A percentile compares a stretch with the other conserved stretches of the same genome.
Evolutionary conservation across 2,888 invertebrate genomes (phyloP).

Genomic region (Sepiola atlantica): DNA sequence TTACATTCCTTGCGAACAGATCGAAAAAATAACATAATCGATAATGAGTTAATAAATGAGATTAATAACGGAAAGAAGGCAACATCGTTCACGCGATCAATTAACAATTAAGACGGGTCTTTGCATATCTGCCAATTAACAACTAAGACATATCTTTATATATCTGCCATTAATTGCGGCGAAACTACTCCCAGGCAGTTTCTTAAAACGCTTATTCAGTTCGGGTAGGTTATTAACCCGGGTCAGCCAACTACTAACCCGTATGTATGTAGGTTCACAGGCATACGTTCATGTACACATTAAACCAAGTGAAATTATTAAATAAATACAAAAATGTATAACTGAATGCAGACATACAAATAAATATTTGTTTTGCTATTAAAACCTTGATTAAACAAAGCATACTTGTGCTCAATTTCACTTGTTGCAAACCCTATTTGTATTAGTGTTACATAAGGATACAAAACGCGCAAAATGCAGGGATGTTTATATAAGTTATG

Average conservation of each 20-base stretch:
- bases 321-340: too few relatives aligned
- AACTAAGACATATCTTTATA: neutral
- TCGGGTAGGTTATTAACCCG: neutral
- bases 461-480: too few relatives aligned
- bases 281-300: too few relatives aligned
- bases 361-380: too few relatives aligned
- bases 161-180: neutral
- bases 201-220: neutral
- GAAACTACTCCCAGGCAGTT: neutral
- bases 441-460: too few relatives aligned
- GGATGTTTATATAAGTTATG: too few relatives aligned
- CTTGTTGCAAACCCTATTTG: too few relatives aligned
- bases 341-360: too few relatives aligned
- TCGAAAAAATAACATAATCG: neutral
- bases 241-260: neutral
- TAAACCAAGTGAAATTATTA: too few relatives aligned
- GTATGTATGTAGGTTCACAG: neutral
- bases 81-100: conserved; percentile 1
- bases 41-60: neutral
- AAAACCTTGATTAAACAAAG: too few relatives aligned
- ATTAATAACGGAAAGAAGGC: neutral
- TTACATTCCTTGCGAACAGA: neutral
- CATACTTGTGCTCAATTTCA: too few relatives aligned
- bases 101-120: neutral
- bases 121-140: neutral